phyloP scores from a whole-genome alignment of 2,797 vertebrate genomes.

The Myotis myotis region DNA sequence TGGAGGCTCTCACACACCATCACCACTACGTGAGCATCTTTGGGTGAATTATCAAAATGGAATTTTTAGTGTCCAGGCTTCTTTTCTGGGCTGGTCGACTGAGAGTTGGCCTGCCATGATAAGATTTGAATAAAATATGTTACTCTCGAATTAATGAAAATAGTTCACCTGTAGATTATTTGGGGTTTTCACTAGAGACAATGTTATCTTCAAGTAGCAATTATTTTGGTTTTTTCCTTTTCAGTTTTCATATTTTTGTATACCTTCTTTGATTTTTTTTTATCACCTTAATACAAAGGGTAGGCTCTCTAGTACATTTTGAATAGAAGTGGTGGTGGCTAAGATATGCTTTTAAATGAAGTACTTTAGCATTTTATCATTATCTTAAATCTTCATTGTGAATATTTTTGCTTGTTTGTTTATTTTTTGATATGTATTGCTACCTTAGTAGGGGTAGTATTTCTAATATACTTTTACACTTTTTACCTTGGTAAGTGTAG shows the following conservation, averaged over 20 bases:
- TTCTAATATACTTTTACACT: not conserved
- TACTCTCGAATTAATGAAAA: not conserved
- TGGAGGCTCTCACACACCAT: not conserved
- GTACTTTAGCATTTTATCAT: not conserved
- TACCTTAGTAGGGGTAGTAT: not conserved
- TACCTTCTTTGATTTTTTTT: not conserved
- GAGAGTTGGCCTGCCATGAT: not conserved
- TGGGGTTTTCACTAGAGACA: not conserved
- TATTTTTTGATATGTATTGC: not conserved
- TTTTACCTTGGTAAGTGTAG: not conserved
- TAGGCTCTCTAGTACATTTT: not conserved
- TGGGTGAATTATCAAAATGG: not conserved
- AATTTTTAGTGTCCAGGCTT: not conserved
- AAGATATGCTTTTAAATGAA: not conserved
- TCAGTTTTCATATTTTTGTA: not conserved
- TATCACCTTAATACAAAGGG: not conserved
- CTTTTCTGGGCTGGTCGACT: not conserved
- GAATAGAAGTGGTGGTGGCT: not conserved
- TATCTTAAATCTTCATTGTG: not conserved
- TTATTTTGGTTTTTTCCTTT: constrained; percentile 15
- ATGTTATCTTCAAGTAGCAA: not conserved
- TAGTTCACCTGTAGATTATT: not conserved
- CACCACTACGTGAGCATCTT: not conserved
- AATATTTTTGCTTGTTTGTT: not conserved
- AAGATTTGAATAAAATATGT: not conserved